These are phyloP conservation scores for Bicyclus anynana DNA, from an alignment of 1,140 invertebrate genomes.

Conservation along the genomic window DNA sequence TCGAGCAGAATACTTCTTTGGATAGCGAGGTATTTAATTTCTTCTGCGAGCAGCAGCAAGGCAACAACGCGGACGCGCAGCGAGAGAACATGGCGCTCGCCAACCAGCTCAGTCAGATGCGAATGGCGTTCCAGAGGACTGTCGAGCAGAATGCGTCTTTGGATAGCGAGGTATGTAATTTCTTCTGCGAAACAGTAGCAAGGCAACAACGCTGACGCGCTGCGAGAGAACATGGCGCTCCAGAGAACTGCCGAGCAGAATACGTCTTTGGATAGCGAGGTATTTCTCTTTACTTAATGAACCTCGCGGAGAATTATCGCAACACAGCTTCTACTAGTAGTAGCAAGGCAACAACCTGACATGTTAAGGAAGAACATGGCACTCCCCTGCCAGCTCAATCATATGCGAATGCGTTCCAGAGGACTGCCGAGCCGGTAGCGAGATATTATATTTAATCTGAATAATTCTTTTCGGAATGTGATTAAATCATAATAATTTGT, in stretches of 20 bases:
- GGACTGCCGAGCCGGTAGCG: slow-evolving; percentile 44
- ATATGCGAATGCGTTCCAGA: slow-evolving; percentile 35
- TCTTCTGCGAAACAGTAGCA: slow-evolving; percentile 64
- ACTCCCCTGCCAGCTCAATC: slow-evolving; percentile 39
- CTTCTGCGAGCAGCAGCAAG: slow-evolving; percentile 65
- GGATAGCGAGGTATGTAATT: slow-evolving; percentile 50
- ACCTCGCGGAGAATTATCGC: slow-evolving; percentile 60
- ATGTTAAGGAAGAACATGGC: slow-evolving; percentile 43
- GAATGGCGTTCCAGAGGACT: slow-evolving; percentile 33
- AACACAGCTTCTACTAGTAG: slow-evolving; percentile 67
- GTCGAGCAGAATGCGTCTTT: slow-evolving; percentile 40
- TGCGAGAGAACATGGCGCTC: slow-evolving; percentile 41
- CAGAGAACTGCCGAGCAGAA: slow-evolving; percentile 38
- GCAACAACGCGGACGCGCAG: slow-evolving; percentile 54
- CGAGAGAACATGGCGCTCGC: slow-evolving; percentile 43
- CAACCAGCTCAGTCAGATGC: slow-evolving; percentile 39
- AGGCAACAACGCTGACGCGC: slow-evolving; percentile 56
- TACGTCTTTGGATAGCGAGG: slow-evolving; percentile 54
- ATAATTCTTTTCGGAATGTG: too few species aligned
- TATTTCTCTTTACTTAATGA: slow-evolving; percentile 26
- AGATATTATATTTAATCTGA: slow-evolving; percentile 31
- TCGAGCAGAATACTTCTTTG: slow-evolving; percentile 40
- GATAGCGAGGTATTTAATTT: slow-evolving; percentile 51
- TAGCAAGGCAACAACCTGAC: slow-evolving; percentile 63
- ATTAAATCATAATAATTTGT: too few species aligned